Evolutionary conservation across 2,797 vertebrate genomes (phyloP).

Genomic region (Sciurus carolinensis): DNA sequence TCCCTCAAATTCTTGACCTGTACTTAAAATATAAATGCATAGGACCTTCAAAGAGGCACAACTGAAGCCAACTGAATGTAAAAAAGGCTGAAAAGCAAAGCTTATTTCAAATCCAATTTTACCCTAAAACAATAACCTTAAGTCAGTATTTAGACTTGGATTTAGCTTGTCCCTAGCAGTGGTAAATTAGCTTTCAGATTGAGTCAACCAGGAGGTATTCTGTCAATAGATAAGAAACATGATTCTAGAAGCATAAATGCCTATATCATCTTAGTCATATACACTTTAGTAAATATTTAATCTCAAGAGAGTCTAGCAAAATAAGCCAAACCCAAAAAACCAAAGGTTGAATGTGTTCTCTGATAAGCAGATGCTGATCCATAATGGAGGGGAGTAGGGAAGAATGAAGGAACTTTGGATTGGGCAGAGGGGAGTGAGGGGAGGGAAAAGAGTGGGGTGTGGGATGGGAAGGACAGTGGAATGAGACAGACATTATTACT

Average conservation of each 20-base stretch:
- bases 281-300: neutral
- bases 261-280: neutral
- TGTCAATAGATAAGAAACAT: neutral
- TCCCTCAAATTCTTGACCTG: neutral
- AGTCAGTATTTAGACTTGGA: neutral
- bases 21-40: neutral
- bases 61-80: neutral
- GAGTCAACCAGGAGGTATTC: neutral
- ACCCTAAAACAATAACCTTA: neutral
- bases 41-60: neutral
- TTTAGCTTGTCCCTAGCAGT: neutral
- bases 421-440: too few species aligned
- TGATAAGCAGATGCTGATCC: too few species aligned
- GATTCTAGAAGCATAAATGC: neutral
- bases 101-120: neutral
- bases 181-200: constrained; percentile 31
- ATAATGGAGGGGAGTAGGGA: too few species aligned
- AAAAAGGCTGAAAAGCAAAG: neutral
- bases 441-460: too few species aligned
- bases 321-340: too few species aligned
- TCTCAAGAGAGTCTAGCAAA: neutral
- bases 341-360: too few species aligned
- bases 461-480: too few species aligned
- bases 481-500: too few species aligned
- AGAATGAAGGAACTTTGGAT: too few species aligned